Evolutionary conservation across 2,888 invertebrate species (phyloP), one percentile per base, ranked within the genome.

Genomic region (Sicus ferrugineus): DNA sequence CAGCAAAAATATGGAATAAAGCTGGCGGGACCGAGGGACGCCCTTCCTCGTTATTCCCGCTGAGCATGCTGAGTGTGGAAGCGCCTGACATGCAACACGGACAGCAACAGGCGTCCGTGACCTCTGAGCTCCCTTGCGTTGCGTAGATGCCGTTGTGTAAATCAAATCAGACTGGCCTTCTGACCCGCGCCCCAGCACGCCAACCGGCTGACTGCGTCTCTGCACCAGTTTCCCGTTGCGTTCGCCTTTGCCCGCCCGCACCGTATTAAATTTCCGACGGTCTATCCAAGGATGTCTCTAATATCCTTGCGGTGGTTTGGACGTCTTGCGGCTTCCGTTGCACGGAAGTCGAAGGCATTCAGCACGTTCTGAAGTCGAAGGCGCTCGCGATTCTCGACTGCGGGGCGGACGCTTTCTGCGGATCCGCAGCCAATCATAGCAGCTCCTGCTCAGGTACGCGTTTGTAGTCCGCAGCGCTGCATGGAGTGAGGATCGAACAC

Each of bases 1-100:
- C n/a, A n/a, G n/a, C n/a, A n/a, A n/a, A n/a, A n/a, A n/a, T n/a
- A n/a, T n/a, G n/a, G n/a, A n/a, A n/a, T n/a, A n/a, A n/a, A n/a
- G n/a, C n/a, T n/a, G n/a, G n/a, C n/a, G n/a, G n/a, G n/a, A n/a
- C n/a, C n/a, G n/a, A n/a, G n/a, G n/a, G n/a, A n/a, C n/a, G n/a
- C n/a, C n/a, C n/a, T n/a, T n/a, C n/a, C n/a, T n/a, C n/a, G n/a
- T n/a, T n/a, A n/a, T n/a, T n/a, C n/a, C n/a, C n/a, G n/a, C n/a
- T n/a, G n/a, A n/a, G n/a, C n/a, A n/a, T 11, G 7, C 28, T 30
- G 61, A 19, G n/a, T 11, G 23, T 61, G 11, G 61, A 61, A 42
- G 23, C 42, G 61, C 61, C 26, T 61, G 61, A 34, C 38, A 61
- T 58, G 61, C 42, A 42, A 61, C 61, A 28, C 28, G 26, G 16